Evolutionary conservation across 2,113 vertebrate genomes (phyloP), one percentile per base, ranked within the genome.

Genomic region (Lasiurus borealis): DNA sequence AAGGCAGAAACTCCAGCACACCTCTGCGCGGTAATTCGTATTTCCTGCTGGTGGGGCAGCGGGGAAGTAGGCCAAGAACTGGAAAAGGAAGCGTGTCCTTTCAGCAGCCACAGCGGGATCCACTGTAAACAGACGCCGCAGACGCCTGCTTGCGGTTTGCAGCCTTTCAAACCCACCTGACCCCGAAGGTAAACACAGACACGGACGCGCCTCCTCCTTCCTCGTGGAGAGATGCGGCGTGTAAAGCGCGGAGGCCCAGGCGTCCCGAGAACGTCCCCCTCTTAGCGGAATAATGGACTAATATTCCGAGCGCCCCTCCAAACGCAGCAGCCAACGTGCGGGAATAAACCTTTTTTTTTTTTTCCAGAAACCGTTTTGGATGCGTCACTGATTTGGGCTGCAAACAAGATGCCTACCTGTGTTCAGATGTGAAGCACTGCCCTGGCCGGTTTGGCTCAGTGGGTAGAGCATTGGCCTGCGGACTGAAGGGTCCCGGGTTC

Each of bases 361-460:
- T 96, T 34, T 44, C 34, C 36, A 46, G 68, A 95, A 84, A 34
- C 52, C n/a, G 71, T n/a, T 91, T 83, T 85, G 66, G 76, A 82
- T n/a, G 77, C 40, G 72, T 44, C 88, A 46, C 19, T 82, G 36
- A 71, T 31, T 57, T 71, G 31, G 3, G 40, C 57, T 81, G 36
- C 88, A 85, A 73, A 88, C 16, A 48, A 80, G 44, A 16, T 72
- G 18, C 27, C 44, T 15, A 54, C 40, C 40, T 40, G 40, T 40
- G 5, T 40, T 40, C 40, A 40, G 40, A 40, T 40, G 5, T 3
- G 40, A 40, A 40, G 40, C 40, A 40, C 5, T 40, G 40, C 40
- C 40, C 40, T 40, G 40, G 40, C 40, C 40, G 40, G 40, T 48
- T 4, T 48, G 46, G 46, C 46, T 48, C 46, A 48, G 46, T 48